phyloP scores from a whole-genome alignment of 2,797 vertebrate species.

The Megaceryle alcyon region DNA sequence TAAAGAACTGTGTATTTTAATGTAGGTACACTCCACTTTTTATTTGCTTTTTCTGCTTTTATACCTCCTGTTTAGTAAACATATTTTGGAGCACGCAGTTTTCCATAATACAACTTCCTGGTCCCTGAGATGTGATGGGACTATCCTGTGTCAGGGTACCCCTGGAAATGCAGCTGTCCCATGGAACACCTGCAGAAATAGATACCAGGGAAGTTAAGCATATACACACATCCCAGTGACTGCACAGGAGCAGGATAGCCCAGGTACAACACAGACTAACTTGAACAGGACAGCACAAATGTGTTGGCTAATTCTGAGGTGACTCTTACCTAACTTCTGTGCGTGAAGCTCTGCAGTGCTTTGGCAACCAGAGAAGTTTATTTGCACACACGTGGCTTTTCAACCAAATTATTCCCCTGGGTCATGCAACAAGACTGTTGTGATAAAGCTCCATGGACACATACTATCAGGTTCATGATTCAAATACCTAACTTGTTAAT shows the following conservation, averaged over 20 bases:
- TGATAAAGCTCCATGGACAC: not conserved
- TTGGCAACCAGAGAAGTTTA: not conserved
- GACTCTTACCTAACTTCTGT: not conserved
- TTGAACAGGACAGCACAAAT: not conserved
- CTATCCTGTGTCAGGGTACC: not conserved
- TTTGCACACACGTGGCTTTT: not conserved
- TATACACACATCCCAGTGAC: accelerated
- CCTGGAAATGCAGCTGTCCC: not conserved
- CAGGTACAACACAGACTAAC: accelerated
- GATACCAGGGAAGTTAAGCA: not conserved
- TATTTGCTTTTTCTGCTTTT: not conserved
- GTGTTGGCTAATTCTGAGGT: not conserved
- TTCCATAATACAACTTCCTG: accelerated
- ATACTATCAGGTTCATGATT: not conserved
- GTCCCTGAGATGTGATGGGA: not conserved
- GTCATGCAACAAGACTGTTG: not conserved
- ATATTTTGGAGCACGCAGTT: not conserved
- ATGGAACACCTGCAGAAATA: not conserved
- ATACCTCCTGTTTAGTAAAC: not conserved
- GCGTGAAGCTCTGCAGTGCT: not conserved
- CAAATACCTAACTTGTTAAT: not conserved
- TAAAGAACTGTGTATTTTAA: not conserved
- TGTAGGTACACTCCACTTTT: not conserved
- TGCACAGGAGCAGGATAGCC: not conserved
- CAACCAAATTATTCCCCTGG: not conserved